Evolutionary conservation across 2,888 invertebrate species (phyloP), one percentile per base, ranked within the genome.

Genomic region (Nineta flava): DNA sequence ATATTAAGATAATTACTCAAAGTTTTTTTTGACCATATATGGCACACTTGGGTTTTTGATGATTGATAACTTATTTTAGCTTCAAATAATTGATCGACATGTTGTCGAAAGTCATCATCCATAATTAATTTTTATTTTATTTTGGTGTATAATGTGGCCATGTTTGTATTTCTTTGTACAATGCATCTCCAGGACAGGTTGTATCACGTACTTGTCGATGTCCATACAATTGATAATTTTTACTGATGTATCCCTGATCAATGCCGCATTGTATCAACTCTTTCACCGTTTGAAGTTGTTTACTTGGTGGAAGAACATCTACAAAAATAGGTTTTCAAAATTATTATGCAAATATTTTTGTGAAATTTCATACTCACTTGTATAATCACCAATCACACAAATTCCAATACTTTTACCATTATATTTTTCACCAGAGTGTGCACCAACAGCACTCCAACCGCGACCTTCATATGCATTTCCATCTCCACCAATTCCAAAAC

Each of bases 401-500:
- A 85, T 77, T 16, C 83, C 84, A 44, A 83, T 72, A 61, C 83
- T 82, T 59, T 71, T 69, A 53, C 69, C 68, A 63, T 81, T 86
- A 66, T 80, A 83, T 50, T 65, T 65, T 3, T 76, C 74, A 0
- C 85, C 79, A 62, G n/a, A n/a, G n/a, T 87, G 87, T 0, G 84
- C 83, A 1, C 85, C 86, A 1, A 77, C 65, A 1, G 66, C 64
- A 47, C 74, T 70, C 78, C 85, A 87, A 1, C 84, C 83, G 3
- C 84, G 71, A 1, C 83, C 84, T 54, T 75, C 76, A 63, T 83
- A 86, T 5, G 74, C 80, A 12, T 71, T 68, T 1, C 81, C 82
- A 57, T 86, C 84, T 17, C 82, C 78, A 3, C 86, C 85, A 26
- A 84, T 73, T 42, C 75, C 77, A 62, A 84, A 87, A 60, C 79